Evolutionary conservation across 37 sponge, comb jelly and placozoan species (phyloP).

Genomic region (Aphrocallistes beatrix): DNA sequence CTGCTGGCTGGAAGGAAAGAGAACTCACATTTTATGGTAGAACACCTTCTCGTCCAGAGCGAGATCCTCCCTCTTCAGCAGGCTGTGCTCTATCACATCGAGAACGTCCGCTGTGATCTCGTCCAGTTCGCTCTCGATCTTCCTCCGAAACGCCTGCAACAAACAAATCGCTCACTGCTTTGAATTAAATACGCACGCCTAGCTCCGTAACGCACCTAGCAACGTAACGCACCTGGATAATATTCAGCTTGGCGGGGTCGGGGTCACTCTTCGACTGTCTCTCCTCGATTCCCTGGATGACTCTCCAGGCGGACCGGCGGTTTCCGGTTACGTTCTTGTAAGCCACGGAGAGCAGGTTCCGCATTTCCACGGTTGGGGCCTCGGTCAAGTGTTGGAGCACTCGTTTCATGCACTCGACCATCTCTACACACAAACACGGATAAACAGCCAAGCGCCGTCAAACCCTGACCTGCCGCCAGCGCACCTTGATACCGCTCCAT

Average conservation of each 20-base stretch:
- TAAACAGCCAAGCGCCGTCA: neutral
- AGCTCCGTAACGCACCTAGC: too few species aligned
- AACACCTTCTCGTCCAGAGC: slow-evolving; percentile 43
- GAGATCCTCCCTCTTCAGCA: slow-evolving; percentile 32
- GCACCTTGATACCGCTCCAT: slow-evolving; percentile 30
- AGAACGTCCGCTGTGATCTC: slow-evolving; percentile 23
- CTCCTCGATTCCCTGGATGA: slow-evolving; percentile 25
- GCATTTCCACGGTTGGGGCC: slow-evolving; percentile 39
- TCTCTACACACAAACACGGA: neutral
- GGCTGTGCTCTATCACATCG: slow-evolving; percentile 31
- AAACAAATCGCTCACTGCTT: too few species aligned
- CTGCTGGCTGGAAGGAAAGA: too few species aligned
- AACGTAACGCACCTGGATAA: neutral
- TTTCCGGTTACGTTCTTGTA: slow-evolving; percentile 70
- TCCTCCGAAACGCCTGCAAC: slow-evolving; percentile 32
- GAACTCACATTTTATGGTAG: slow-evolving; percentile 76
- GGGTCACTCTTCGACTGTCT: neutral
- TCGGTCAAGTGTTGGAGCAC: too few species aligned
- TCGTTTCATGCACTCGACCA: neutral
- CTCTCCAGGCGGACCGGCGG: slow-evolving; percentile 52
- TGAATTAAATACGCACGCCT: too few species aligned
- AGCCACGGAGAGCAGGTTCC: slow-evolving; percentile 66
- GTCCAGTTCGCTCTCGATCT: slow-evolving; percentile 23
- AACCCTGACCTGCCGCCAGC: neutral
- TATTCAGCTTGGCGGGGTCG: neutral